Percentiles rank a stretch among this genome's conserved stretches.
Conservation (phyloP, 1,140 invertebrate species). For the Phocides pigmalion region DNA sequence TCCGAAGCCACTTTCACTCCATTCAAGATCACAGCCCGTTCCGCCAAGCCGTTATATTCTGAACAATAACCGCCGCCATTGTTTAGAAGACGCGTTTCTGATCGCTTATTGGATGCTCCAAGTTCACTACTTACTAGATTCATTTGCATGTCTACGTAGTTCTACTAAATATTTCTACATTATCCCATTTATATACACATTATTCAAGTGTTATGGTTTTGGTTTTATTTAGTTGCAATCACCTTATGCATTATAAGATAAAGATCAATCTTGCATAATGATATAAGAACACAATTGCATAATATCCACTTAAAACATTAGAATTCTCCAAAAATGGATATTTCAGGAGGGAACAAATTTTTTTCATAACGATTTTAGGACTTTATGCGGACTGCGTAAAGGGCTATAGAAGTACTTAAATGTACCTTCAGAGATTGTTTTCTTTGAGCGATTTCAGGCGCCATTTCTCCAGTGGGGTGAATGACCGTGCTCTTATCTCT, state of each 20-base stretch:
- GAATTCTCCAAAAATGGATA: too few relatives aligned
- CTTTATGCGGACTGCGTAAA: background rate
- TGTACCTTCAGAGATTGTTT: conserved; percentile 50
- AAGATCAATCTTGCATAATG: too few relatives aligned
- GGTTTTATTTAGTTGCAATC: too few relatives aligned
- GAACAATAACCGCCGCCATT: conserved; percentile 61
- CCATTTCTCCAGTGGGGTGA: conserved; percentile 66
- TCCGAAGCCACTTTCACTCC: conserved; percentile 76
- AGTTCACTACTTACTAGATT: too few relatives aligned
- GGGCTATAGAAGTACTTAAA: conserved; percentile 15
- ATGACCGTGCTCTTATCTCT: conserved; percentile 72
- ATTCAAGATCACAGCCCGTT: conserved; percentile 75
- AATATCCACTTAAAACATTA: too few relatives aligned
- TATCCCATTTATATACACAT: too few relatives aligned
- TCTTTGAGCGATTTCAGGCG: conserved; percentile 65
- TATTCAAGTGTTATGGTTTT: too few relatives aligned
- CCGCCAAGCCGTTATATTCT: conserved; percentile 53
- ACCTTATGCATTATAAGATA: too few relatives aligned
- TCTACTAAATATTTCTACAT: too few relatives aligned
- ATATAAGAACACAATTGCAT: too few relatives aligned
- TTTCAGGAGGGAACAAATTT: too few relatives aligned
- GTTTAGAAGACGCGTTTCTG: conserved; percentile 47
- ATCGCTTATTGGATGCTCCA: conserved; percentile 39
- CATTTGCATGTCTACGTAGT: too few relatives aligned
- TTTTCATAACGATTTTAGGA: background rate